phyloP scores from a whole-genome alignment of 2,888 invertebrate genomes.

The Alsophila aescularia region DNA sequence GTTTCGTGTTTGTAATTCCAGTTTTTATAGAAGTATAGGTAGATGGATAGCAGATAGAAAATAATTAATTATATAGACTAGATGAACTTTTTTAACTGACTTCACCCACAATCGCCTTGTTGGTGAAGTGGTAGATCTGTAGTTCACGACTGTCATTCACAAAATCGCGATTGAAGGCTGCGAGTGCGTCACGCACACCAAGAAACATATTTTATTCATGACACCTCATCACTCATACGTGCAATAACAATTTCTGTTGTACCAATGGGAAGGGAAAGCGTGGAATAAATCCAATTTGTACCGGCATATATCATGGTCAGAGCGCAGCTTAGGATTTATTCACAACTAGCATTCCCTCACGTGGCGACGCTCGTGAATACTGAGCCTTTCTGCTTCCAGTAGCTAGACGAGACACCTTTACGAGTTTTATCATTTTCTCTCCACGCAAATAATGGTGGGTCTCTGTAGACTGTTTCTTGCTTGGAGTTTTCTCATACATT shows the following conservation, averaged over 20 bases:
- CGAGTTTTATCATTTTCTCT: neutral
- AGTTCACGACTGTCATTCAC: constrained; percentile 1
- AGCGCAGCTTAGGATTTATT: constrained; percentile 73
- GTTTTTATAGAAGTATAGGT: too few species aligned
- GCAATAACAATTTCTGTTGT: constrained; percentile 73
- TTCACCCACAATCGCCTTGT: neutral
- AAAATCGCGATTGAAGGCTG: constrained; percentile 42
- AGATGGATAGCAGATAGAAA: too few species aligned
- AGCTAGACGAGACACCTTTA: neutral
- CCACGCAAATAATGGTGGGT: too few species aligned
- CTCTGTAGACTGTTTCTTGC: too few species aligned
- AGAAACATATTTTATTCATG: constrained; percentile 75
- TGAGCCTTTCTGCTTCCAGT: constrained; percentile 8
- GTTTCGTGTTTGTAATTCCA: too few species aligned
- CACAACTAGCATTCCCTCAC: constrained; percentile 46
- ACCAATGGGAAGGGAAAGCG: constrained; percentile 71
- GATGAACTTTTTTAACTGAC: too few species aligned
- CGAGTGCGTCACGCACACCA: constrained; percentile 64
- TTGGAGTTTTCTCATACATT: too few species aligned
- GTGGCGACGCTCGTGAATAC: constrained; percentile 13
- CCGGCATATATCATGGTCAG: constrained; percentile 79
- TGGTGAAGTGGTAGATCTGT: neutral
- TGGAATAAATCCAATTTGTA: constrained; percentile 81
- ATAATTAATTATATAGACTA: too few species aligned
- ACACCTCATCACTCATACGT: constrained; percentile 76